Evolutionary conservation across 2,113 vertebrate genomes (phyloP), one percentile per base, ranked within the genome.

Genomic region (Odobenus rosmarus): DNA sequence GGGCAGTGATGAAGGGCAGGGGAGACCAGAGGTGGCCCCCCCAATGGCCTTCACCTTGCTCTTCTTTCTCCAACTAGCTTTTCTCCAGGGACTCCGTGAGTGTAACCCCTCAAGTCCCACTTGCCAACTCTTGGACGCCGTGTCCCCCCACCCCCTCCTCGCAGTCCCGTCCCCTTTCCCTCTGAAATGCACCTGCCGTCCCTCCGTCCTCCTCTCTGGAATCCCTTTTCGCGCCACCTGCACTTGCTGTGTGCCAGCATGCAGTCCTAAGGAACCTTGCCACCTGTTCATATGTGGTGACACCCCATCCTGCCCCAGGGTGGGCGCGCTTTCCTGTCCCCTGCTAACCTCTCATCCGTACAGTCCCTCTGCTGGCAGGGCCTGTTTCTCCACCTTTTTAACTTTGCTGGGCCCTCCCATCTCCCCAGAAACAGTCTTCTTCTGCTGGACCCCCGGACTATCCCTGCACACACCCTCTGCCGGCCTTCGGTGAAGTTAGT

Each of bases 61-160:
- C 51, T 83, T 51, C 71, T 76, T 88, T 46, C 18, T 62, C 59
- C 42, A 46, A 31, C 72, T n/a, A 72, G 39, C 28, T 62, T 76
- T 36, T 11, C 18, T 69, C 33, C 88, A 71, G 59, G 3, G 33
- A 82, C 15, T 84, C 23, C 1, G 1, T 28, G 33, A 19, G 2
- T 64, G 3, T 64, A 19, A 42, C 26, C 46, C 7, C 81, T 49
- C 2, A 42, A 19, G 83, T 84, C 11, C 42, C 15, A 13, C 18
- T 71, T 83, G 23, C 36, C 49, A 83, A 46, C 23, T 95, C 61
- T 77, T n/a, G 86, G 51, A 18, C 39, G 15, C 4, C 1, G 2
- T 4, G 12, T 42, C n/a, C 10, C 42, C 3, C 13, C 23, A 7
- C 1, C 3, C 14, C 28, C 15, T 28, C 6, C 7, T 46, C 14